phyloP scores from a whole-genome alignment of 2,797 vertebrate species.

The Moxostoma hubbsi region DNA sequence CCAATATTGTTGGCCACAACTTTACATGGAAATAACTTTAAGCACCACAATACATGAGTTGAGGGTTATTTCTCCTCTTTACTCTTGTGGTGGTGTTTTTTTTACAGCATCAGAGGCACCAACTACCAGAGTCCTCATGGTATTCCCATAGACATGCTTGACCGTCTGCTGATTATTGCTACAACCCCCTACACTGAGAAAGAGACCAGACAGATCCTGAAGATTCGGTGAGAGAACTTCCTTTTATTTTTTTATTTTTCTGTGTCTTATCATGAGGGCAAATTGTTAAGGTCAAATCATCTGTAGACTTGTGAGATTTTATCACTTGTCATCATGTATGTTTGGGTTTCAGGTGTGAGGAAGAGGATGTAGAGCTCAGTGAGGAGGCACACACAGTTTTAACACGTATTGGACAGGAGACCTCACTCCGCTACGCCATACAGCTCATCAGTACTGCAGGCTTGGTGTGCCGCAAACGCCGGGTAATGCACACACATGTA shows the following conservation, averaged over 20 bases:
- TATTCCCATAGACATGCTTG: constrained; percentile 91
- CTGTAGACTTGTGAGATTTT: not conserved
- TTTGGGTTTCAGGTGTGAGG: constrained; percentile 85
- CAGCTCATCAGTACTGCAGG: constrained; percentile 94
- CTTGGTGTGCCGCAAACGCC: constrained; percentile 91
- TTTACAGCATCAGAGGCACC: constrained; percentile 88
- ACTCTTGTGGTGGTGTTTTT: not conserved
- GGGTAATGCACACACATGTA: constrained; percentile 71
- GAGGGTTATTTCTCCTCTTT: not conserved
- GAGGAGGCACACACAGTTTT: constrained; percentile 92
- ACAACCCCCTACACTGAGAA: constrained; percentile 92
- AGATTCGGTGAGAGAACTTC: constrained; percentile 81
- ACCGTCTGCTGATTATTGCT: constrained; percentile 91
- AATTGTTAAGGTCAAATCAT: not conserved
- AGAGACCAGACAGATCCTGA: constrained; percentile 93
- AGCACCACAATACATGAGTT: no score
- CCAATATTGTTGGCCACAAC: no score
- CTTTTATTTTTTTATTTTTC: no score
- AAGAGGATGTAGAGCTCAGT: constrained; percentile 93
- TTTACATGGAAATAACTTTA: no score
- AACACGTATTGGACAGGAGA: constrained; percentile 93
- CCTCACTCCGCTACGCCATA: constrained; percentile 92
- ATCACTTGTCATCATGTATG: not conserved
- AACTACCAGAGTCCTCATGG: constrained; percentile 95
- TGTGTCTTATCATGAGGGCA: no score